phyloP scores from a whole-genome alignment of 2,888 invertebrate genomes.

The Stenotaenia linearis region DNA sequence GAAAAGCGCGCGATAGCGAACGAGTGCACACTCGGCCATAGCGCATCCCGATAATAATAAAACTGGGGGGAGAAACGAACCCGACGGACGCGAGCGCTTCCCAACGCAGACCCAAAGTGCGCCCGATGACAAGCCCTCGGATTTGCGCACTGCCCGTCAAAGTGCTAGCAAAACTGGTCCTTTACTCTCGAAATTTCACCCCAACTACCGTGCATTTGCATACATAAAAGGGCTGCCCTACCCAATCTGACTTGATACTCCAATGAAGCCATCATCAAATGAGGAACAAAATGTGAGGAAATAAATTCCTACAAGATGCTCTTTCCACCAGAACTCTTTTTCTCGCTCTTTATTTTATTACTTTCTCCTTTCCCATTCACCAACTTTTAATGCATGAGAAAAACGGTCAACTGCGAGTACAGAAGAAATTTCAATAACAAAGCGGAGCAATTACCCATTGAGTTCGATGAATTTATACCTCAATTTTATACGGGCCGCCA shows the following conservation, averaged over 20 bases:
- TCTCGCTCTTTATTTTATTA: not conserved
- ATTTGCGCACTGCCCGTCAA: constrained; percentile 26
- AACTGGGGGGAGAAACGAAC: not conserved
- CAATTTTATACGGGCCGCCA: not conserved
- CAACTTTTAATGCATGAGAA: not conserved
- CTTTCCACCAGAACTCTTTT: not conserved
- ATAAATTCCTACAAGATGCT: constrained; percentile 13
- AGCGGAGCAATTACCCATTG: constrained; percentile 2
- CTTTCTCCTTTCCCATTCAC: not conserved
- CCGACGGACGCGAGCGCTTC: not conserved
- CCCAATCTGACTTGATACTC: not conserved
- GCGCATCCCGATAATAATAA: constrained; percentile 24
- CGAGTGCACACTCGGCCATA: constrained; percentile 12
- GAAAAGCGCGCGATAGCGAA: constrained; percentile 29
- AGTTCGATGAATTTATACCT: constrained; percentile 8
- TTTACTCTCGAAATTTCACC: not conserved
- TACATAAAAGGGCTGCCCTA: not conserved
- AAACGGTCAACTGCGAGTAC: not conserved
- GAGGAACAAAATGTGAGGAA: not conserved
- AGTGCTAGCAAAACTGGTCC: not conserved
- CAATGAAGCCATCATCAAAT: constrained; percentile 26
- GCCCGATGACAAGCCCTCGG: constrained; percentile 17
- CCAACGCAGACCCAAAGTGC: not conserved
- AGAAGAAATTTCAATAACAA: constrained; percentile 11
- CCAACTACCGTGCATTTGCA: not conserved